Conservation (phyloP, 2,797 vertebrate genomes). For the Artibeus jamaicensis region DNA sequence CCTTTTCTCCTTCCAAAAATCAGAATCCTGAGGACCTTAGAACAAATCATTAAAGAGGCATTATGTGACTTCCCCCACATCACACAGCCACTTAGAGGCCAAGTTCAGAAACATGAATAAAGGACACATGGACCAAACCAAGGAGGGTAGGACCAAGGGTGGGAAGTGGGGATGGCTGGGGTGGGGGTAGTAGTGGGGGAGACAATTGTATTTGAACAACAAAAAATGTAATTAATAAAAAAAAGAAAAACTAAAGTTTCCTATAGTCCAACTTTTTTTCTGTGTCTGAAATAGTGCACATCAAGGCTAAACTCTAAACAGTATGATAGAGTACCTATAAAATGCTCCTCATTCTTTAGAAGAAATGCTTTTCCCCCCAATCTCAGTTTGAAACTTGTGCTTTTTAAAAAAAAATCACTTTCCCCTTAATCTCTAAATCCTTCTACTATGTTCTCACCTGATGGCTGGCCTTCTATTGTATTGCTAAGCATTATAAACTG, state of each 20-base stretch:
- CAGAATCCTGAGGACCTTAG: background rate
- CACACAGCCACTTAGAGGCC: background rate
- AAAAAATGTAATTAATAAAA: no score
- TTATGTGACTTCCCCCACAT: background rate
- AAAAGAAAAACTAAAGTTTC: background rate
- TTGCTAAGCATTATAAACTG: background rate
- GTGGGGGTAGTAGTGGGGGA: no score
- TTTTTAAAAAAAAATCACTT: slow-evolving; percentile 11
- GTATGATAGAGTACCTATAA: background rate
- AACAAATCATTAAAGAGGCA: background rate
- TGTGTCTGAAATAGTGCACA: background rate
- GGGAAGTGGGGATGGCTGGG: no score
- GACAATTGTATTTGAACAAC: no score
- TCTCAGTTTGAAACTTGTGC: background rate
- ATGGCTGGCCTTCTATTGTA: background rate
- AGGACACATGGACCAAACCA: no score
- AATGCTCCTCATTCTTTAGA: background rate
- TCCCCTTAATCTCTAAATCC: background rate
- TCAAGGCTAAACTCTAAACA: background rate
- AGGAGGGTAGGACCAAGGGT: no score
- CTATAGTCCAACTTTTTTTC: background rate
- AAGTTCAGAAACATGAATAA: background rate
- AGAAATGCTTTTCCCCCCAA: background rate
- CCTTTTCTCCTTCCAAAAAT: background rate
- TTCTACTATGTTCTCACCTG: background rate